Evolutionary conservation across 2,888 invertebrate species (phyloP), one percentile per base, ranked within the genome.

Genomic region (Torymus auratus): DNA sequence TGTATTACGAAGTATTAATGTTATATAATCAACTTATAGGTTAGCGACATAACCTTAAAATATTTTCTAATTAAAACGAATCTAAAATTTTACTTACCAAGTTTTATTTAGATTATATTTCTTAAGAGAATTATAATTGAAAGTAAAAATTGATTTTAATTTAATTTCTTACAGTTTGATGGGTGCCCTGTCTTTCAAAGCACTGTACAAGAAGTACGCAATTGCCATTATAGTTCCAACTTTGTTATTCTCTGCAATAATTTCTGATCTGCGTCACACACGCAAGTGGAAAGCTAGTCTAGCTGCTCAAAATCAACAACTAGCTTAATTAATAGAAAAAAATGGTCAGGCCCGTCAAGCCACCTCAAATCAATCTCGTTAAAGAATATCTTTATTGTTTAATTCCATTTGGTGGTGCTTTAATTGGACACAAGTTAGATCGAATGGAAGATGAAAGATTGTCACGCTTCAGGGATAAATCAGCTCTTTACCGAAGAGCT

Each of bases 381-480:
- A 41, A 10, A 41, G 41, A 41, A 41, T 41, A 41, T 41, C 41
- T 41, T 41, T 41, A 7, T 7, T 41, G 41, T 41, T 7, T 41
- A 41, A 41, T 41, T 7, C 41, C 41, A 41, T 41, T 41, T 41
- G 41, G 41, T 41, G 41, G 41, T 28, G 28, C 7, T 41, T 41
- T 7, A 1, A 81, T 95, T 73, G 96, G 96, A 0, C 92, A 92
- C 86, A 94, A 90, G 84, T 85, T 96, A 74, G 96, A 96, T 87
- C 91, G 91, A 5, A 92, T 93, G 85, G 96, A 96, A 91, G 95
- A 95, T 0, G 92, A 94, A 81, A 93, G 96, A 76, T 94, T 96
- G 94, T 92, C 93, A 0, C 91, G 90, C 84, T 97, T 94, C 89
- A 93, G 96, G 81, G 97, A 97, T 88, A 96, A 95, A 89, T 96